phyloP scores from a whole-genome alignment of 1,140 invertebrate genomes.

The Plutomurus gul region DNA sequence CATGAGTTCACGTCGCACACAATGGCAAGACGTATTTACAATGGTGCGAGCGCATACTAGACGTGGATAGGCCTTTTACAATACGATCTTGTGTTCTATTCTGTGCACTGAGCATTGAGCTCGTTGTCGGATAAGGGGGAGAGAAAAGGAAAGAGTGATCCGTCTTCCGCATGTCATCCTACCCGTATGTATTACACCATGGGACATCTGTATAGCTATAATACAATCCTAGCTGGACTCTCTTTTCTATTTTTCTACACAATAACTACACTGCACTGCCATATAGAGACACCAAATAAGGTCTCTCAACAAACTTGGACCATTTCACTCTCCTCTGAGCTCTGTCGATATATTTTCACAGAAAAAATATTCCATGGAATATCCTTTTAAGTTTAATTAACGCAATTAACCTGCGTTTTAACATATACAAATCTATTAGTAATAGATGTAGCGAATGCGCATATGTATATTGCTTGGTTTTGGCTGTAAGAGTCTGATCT shows the following conservation, averaged over 20 bases:
- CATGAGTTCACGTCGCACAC: not conserved
- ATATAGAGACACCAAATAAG: not conserved
- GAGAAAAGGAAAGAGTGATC: conserved; percentile 51
- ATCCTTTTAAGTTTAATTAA: no score
- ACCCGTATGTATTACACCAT: conserved; percentile 47
- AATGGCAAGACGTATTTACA: not conserved
- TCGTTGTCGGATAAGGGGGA: conserved; percentile 25
- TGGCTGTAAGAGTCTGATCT: no score
- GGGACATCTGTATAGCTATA: conserved; percentile 50
- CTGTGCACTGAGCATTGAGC: not conserved
- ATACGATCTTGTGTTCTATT: conserved; percentile 12
- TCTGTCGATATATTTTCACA: no score
- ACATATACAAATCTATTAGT: no score
- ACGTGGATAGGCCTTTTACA: not conserved
- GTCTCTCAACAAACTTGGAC: not conserved
- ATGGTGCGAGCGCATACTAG: not conserved
- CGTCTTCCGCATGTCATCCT: conserved; percentile 54
- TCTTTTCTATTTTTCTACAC: not conserved
- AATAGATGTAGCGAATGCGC: no score
- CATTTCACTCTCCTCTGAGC: not conserved
- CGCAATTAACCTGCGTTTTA: no score
- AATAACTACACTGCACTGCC: not conserved
- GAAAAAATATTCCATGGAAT: no score
- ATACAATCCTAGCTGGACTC: not conserved
- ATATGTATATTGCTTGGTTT: no score